Percentiles rank a stretch among this genome's conserved stretches.
Evolutionary conservation across 2,888 invertebrate species (phyloP).

Genomic region (Drepanosiphum platanoidis): DNA sequence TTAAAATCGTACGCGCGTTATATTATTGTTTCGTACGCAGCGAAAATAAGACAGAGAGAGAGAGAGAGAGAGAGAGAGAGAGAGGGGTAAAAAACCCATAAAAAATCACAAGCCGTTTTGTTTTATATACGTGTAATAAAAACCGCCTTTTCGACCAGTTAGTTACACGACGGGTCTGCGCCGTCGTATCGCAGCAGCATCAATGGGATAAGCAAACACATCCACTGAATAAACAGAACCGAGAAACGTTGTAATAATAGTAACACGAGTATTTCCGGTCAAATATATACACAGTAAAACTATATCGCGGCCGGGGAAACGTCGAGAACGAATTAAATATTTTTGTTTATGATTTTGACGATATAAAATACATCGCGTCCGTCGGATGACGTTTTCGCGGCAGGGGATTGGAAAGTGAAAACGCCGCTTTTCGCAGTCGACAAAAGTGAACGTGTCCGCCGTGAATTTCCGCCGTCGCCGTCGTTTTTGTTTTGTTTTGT

Average conservation of each 20-base stretch:
- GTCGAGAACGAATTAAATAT: constrained; percentile 19
- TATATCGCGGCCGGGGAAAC: too few species aligned
- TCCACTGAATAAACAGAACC: constrained; percentile 10
- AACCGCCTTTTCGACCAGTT: not conserved
- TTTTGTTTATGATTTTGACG: not conserved
- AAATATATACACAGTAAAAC: not conserved
- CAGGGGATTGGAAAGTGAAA: not conserved
- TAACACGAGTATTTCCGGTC: constrained; percentile 46
- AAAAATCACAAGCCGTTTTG: constrained; percentile 7
- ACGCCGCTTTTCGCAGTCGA: not conserved
- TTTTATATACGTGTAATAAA: not conserved
- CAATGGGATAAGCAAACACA: constrained; percentile 23
- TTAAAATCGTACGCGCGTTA: not conserved
- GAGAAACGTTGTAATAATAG: constrained; percentile 17
- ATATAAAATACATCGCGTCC: not conserved
- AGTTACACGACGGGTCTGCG: not conserved
- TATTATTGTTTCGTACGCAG: not conserved
- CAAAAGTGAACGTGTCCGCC: constrained; percentile 23
- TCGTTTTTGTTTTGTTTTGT: too few species aligned
- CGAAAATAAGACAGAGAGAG: too few species aligned
- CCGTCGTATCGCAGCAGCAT: not conserved
- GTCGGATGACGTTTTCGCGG: not conserved
- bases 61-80: too few species aligned
- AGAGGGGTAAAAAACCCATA: not conserved
- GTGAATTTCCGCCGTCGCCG: not conserved